phyloP scores from a whole-genome alignment of 2,113 vertebrate genomes.

The Lagopus muta region DNA sequence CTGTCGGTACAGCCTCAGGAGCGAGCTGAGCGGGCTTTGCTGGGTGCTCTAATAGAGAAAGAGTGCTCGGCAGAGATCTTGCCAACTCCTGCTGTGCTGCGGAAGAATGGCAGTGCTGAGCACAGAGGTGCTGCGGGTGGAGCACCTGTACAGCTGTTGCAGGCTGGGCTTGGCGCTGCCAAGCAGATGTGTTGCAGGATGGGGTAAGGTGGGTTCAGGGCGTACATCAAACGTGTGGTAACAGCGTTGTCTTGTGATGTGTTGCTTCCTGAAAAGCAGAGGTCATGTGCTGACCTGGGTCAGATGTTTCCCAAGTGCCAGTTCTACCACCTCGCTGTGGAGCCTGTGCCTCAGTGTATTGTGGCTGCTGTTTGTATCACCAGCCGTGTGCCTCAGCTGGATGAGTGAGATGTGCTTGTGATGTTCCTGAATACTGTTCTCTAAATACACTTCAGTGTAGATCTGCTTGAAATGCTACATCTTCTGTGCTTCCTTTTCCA shows the following conservation, averaged over 20 bases:
- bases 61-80: background rate
- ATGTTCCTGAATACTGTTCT: background rate
- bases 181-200: background rate
- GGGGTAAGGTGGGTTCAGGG: background rate
- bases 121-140: background rate
- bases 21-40: background rate
- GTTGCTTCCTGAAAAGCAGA: background rate
- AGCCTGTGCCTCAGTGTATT: background rate
- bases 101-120: background rate
- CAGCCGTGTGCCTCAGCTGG: rapidly evolving
- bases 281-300: background rate
- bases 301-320: background rate
- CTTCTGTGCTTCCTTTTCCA: background rate
- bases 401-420: background rate
- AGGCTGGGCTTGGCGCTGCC: background rate
- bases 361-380: background rate
- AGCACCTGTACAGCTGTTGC: background rate
- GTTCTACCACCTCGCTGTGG: background rate
- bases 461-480: background rate
- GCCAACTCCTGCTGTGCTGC: background rate
- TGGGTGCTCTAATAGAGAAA: background rate
- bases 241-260: background rate
- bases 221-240: background rate
- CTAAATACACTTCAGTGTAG: background rate
- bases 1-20: background rate